Evolutionary conservation across 1,140 invertebrate species (phyloP), one percentile per base, ranked within the genome.

Genomic region (Fopius arisanus): DNA sequence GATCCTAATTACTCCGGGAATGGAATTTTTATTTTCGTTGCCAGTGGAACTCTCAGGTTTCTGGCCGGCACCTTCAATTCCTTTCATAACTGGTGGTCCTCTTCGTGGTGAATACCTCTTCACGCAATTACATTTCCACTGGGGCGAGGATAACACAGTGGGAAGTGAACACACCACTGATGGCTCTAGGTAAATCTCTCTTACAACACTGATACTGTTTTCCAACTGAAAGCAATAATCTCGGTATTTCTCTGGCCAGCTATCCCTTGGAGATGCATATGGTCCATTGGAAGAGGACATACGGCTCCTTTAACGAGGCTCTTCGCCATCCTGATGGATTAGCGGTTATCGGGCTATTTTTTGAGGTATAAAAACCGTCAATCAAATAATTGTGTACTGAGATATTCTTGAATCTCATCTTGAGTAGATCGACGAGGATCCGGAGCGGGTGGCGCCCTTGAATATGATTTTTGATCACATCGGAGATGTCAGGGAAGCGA

Each of bases 111-210:
- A 89, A 31, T 97, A 95, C 80, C 83, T 90, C 48, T 94, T 96
- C 77, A 88, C 89, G 14, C 95, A 96, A 79, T 87, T 96, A 76
- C 95, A 96, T 84, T 92, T 92, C 75, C 92, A 92, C 80, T 93
- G 92, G 92, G 95, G 95, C 0, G 89, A 91, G 21, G 92, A 93
- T 70, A 14, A 65, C 29, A n/a, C 28, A 14, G 89, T 91, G 31
- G 96, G 96, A 33, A 96, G 94, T 14, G 96, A 97, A 86, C 96
- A 96, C 86, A 90, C 90, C 51, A 92, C 97, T 23, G 93, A 95
- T 75, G 90, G 91, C 66, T 29, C 73, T 41, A 79, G 70, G 75
- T 79, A 48, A 48, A 48, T 48, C n/a, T 48, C 14, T 43, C 16
- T 37, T 7, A 37, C 33, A 2, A 37, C 43, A 48, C 7, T 37